Evolutionary conservation across 2,113 vertebrate species (phyloP).

Genomic region (Chauna torquata): DNA sequence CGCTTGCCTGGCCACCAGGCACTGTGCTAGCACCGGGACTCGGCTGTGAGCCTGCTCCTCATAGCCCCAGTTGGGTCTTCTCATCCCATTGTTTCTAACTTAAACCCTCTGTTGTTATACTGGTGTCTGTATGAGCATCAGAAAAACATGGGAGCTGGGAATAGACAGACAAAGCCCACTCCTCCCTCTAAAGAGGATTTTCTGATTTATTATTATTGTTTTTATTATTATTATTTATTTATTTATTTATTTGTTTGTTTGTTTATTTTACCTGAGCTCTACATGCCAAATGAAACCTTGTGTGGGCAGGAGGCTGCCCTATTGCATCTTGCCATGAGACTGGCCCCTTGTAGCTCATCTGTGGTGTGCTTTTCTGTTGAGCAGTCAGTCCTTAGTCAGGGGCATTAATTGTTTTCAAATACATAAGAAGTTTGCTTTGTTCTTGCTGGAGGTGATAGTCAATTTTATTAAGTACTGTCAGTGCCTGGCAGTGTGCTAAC

Average conservation of each 20-base stretch:
- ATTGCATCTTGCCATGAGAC: background rate
- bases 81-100: too few species aligned
- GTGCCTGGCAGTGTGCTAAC: background rate
- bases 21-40: background rate
- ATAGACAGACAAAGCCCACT: background rate
- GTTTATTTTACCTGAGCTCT: too few species aligned
- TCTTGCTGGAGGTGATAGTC: constrained; percentile 12
- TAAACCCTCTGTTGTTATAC: background rate
- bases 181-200: too few species aligned
- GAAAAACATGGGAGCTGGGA: background rate
- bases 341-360: rapidly evolving
- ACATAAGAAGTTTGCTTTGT: background rate
- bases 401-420: constrained; percentile 29
- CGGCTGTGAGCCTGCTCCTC: background rate
- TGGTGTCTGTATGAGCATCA: background rate
- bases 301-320: background rate
- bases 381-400: background rate
- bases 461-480: constrained; percentile 29
- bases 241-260: background rate
- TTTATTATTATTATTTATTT: background rate
- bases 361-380: background rate
- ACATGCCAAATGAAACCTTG: rapidly evolving
- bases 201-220: background rate
- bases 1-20: background rate
- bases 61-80: background rate